These are phyloP conservation scores for Resseliella maxima DNA, from an alignment of 2,888 invertebrate species.

Conservation along the genomic window DNA sequence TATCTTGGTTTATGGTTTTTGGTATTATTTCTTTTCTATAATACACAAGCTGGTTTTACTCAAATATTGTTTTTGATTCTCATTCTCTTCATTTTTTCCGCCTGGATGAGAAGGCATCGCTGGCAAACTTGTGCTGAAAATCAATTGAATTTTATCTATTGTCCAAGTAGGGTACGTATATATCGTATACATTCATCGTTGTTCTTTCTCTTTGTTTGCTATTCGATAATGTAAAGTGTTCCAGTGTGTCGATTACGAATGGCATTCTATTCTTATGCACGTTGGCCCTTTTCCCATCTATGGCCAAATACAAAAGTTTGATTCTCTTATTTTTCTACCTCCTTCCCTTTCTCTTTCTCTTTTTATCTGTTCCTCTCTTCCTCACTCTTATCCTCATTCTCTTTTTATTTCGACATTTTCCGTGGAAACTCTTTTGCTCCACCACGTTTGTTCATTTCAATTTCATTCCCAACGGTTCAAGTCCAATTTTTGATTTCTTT, in stretches of 20 bases:
- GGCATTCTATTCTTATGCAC: neutral
- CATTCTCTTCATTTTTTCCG: neutral
- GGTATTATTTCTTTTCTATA: neutral
- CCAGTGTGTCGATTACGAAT: conserved; percentile 20
- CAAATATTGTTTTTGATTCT: neutral
- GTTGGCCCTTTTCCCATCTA: neutral
- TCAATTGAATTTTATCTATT: conserved; percentile 29
- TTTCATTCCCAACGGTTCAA: neutral
- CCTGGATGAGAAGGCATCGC: neutral
- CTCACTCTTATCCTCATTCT: too few relatives aligned
- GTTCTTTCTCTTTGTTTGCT: neutral
- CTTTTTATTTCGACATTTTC: neutral
- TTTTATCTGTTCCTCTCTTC: too few relatives aligned
- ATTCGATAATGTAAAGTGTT: neutral
- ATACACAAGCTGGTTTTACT: too few relatives aligned
- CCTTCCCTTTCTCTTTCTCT: too few relatives aligned
- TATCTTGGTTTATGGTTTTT: neutral
- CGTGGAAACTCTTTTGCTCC: neutral
- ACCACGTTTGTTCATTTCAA: neutral
- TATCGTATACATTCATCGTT: neutral
- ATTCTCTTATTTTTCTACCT: too few relatives aligned
- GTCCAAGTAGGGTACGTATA: neutral
- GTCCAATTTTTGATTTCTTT: conserved; percentile 23
- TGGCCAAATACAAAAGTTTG: neutral
- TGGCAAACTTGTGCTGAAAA: neutral